Evolutionary conservation across 2,113 vertebrate genomes (phyloP).

Genomic region (Hydrochoerus hydrochaeris): DNA sequence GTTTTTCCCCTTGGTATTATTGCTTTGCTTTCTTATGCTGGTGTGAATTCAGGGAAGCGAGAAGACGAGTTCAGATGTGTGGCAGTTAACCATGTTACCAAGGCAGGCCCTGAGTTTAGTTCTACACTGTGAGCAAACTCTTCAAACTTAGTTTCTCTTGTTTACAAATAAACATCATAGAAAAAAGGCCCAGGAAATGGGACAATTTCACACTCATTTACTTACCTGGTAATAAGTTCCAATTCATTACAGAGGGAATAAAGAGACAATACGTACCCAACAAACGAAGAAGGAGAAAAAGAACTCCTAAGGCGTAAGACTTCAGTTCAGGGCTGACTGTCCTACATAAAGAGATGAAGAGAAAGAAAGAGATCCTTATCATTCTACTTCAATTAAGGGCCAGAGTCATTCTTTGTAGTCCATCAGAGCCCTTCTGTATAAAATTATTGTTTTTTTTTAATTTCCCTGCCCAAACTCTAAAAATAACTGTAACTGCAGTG

Average conservation of each 20-base stretch:
- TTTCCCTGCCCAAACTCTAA: conserved; percentile 72
- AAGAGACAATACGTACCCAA: conserved; percentile 89
- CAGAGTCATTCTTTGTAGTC: conserved; percentile 53
- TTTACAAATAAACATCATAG: background rate
- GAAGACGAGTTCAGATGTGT: background rate
- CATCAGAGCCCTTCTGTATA: conserved; percentile 73
- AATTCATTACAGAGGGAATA: background rate
- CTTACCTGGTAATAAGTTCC: conserved; percentile 44
- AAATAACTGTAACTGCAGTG: conserved; percentile 72
- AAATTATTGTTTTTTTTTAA: conserved; percentile 67
- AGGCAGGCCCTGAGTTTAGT: background rate
- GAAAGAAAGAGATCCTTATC: conserved; percentile 70
- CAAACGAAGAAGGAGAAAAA: conserved; percentile 96
- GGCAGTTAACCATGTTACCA: too few species aligned
- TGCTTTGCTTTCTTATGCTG: background rate
- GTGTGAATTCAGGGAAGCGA: background rate
- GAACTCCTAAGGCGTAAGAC: conserved; percentile 96
- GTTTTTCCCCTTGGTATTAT: background rate
- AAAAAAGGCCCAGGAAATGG: background rate
- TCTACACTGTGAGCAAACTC: background rate
- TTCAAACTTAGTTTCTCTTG: background rate
- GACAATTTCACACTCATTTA: background rate
- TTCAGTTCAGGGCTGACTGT: conserved; percentile 98
- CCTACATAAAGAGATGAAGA: conserved; percentile 85
- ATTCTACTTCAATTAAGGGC: conserved; percentile 78